Evolutionary conservation across 2,888 invertebrate genomes (phyloP), one percentile per base, ranked within the genome.

Genomic region (Pantelozetes paolii): DNA sequence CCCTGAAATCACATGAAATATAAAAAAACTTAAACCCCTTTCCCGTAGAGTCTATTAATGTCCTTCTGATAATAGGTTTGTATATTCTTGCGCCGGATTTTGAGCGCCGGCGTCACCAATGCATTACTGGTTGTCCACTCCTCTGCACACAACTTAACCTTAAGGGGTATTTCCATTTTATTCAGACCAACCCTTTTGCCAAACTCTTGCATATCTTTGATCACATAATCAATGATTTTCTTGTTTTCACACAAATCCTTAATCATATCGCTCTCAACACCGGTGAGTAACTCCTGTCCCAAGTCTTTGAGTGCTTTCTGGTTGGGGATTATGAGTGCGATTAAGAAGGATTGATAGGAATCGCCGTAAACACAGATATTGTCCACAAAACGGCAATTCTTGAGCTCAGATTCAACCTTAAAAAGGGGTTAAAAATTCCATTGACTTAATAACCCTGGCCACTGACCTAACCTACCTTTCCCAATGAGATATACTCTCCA

Each of bases 401-500:
- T 76, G 26, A 76, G 42, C 48, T 70, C 73, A 6, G 72, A 28
- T 59, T 76, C 76, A 15, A 76, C 73, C 75, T 75, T 15, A 20
- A 23, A 59, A 59, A 45, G 36, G 6, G 18, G 15, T 74, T 79
- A 15, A 11, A 15, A 45, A 15, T 15, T 11, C 18, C 18, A 11
- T 45, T 45, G 15, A 36, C 6, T 8, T 5, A 9, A 36, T 8
- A 50, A 20, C 2, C 20, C 1, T n/a, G 13, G 3, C 18, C 20
- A n/a, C 1, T n/a, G 18, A 50, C 2, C 2, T n/a, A 6, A 50
- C 74, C 18, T 72, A 76, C 76, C 40, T 95, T 96, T 77, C 95
- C 96, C 70, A 99, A 86, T 0, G 97, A 97, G 26, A 99, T 93
- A 83, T 99, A 99, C 84, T 99, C 99, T 77, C 98, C 98, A 30